Evolutionary conservation across 1,140 invertebrate genomes (phyloP).

Genomic region (Phortica variegata): DNA sequence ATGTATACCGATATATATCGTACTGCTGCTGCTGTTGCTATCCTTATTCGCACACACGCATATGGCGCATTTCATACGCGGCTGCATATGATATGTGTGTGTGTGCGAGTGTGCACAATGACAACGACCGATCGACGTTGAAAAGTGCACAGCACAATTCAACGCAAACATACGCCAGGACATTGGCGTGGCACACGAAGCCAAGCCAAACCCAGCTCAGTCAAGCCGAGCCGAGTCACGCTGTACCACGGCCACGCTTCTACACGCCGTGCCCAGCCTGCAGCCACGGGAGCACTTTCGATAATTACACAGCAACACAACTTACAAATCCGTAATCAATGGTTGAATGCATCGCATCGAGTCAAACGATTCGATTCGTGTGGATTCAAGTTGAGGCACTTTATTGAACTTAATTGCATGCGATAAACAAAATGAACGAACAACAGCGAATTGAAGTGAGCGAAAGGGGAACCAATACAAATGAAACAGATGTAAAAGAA

Average conservation of each 20-base stretch:
- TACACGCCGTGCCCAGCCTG: neutral
- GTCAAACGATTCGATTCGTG: constrained; percentile 8
- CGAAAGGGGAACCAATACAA: no score
- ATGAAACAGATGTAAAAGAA: no score
- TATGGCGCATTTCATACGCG: constrained; percentile 38
- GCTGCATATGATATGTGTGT: constrained; percentile 19
- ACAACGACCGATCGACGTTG: no score
- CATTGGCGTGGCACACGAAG: no score
- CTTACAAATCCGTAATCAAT: constrained; percentile 3
- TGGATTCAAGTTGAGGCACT: constrained; percentile 24
- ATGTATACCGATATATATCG: constrained; percentile 19
- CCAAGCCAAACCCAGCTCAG: no score
- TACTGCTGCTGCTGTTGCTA: neutral
- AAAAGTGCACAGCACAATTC: no score
- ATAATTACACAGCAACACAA: constrained; percentile 45
- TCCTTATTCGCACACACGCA: constrained; percentile 16
- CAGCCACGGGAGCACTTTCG: constrained; percentile 39
- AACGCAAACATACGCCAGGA: no score
- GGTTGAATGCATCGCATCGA: constrained; percentile 3
- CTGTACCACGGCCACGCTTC: neutral
- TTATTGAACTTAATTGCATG: constrained; percentile 52
- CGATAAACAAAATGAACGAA: constrained; percentile 44
- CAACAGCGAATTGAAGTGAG: no score
- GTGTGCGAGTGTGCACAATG: constrained; percentile 1
- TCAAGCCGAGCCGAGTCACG: constrained; percentile 1